Evolutionary conservation across 2,888 invertebrate genomes (phyloP), one percentile per base, ranked within the genome.

Genomic region (Candidula unifasciata): DNA sequence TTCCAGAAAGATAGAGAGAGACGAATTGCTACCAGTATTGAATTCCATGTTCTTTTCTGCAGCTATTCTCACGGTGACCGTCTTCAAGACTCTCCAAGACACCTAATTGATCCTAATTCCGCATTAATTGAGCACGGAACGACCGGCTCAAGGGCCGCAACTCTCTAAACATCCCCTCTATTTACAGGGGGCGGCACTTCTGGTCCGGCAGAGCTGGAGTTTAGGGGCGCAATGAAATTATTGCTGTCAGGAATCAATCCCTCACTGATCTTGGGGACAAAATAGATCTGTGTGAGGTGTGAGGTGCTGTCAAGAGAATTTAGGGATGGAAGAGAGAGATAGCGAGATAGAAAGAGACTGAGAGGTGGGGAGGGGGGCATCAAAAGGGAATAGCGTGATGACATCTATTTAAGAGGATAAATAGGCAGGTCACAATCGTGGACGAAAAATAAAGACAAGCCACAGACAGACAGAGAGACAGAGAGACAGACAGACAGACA

Each of bases 221-320:
- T 80, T 80, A 80, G 80, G 68, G 21, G 80, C 80, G 80, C 80
- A 80, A 80, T 80, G 80, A 80, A 68, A 80, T 80, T 80, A 80
- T 64, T 37, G 64, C 64, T 64, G 78, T 37, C 64, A 78, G 78
- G 60, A 78, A 78, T 78, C 78, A 78, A 78, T 78, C 35, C 64
- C 37, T 5, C 60, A 18, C 8, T 64, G 60, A 78, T 37, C 78
- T 64, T 37, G 78, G 16, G 33, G 60, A 37, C 33, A 60, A 60
- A 64, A 78, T 76, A 60, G 76, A 57, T 76, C 54, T 76, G 30
- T 33, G 27, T 24, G 57, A 57, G n/a, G 76, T 18, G 76, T 44
- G 44, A 44, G 44, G 44, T 44, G 44, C 8, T 13, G 44, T 44
- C 44, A 44, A 44, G 44, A 44, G 44, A 44, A 44, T 44, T 44